These are phyloP conservation scores for Latrodectus geometricus DNA, from an alignment of 1,140 invertebrate genomes.

Conservation along the genomic window DNA sequence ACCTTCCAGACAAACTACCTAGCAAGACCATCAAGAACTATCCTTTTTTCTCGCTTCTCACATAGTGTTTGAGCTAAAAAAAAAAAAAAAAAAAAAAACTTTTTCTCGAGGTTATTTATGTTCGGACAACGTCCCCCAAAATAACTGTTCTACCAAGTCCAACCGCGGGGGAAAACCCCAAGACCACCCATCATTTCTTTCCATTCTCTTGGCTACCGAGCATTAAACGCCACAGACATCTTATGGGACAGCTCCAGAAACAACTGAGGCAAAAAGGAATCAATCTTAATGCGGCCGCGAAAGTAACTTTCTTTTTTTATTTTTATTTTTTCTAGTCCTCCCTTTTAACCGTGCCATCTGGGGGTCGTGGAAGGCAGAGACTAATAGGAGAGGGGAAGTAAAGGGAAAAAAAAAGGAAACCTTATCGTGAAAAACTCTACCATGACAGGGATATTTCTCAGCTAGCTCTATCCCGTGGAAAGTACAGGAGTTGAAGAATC, in stretches of 20 bases:
- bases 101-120: neutral
- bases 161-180: neutral
- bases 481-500: neutral
- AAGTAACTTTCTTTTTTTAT: neutral
- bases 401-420: slow-evolving; percentile 1
- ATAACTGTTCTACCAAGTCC: neutral
- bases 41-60: no score
- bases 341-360: slow-evolving; percentile 6
- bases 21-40: no score
- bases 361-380: neutral
- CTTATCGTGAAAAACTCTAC: slow-evolving; percentile 15
- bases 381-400: neutral
- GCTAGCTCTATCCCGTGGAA: neutral
- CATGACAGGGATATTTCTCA: neutral
- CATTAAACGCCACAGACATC: neutral
- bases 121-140: neutral
- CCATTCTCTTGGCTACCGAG: neutral
- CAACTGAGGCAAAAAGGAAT: slow-evolving; percentile 7
- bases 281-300: slow-evolving; percentile 33
- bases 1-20: no score
- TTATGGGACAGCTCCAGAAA: neutral
- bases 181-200: slow-evolving; percentile 4
- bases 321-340: neutral
- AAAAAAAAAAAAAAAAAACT: no score
- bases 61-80: neutral